phyloP scores from a whole-genome alignment of 2,113 vertebrate species.

The Phyllostomus hastatus region DNA sequence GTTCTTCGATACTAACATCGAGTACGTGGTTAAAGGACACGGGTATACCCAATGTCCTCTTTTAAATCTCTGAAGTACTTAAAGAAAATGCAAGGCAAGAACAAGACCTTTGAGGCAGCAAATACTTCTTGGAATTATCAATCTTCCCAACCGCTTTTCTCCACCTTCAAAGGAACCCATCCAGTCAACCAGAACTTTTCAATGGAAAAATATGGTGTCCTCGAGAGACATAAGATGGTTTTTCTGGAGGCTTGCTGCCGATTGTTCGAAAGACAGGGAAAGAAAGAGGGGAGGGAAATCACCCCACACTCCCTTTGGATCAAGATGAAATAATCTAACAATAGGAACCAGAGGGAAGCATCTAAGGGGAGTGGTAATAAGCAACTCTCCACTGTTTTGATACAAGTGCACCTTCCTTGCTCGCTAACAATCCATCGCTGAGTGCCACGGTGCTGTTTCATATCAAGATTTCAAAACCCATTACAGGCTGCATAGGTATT shows the following conservation, averaged over 20 bases:
- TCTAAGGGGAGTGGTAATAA: background rate
- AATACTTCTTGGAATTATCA: background rate
- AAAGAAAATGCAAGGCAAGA: background rate
- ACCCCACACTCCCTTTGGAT: constrained; percentile 24
- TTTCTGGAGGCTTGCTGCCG: background rate
- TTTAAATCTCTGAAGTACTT: background rate
- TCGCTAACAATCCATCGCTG: constrained; percentile 34
- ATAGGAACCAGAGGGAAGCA: background rate
- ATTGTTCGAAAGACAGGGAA: background rate
- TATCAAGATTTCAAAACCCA: constrained; percentile 74
- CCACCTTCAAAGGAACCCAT: background rate
- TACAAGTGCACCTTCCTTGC: background rate
- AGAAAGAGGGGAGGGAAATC: background rate
- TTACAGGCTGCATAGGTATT: constrained; percentile 77
- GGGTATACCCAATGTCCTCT: background rate
- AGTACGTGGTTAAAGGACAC: fast-evolving
- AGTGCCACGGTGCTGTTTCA: constrained; percentile 73
- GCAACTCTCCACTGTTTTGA: constrained; percentile 51
- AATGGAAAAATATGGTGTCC: background rate
- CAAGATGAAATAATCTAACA: constrained; percentile 48
- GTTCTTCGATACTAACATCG: background rate
- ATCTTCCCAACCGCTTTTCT: background rate
- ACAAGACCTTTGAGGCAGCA: background rate
- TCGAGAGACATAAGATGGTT: background rate
- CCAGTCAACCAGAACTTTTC: background rate